Percentiles rank a stretch among this genome's conserved stretches.
Evolutionary conservation across 2,113 vertebrate genomes (phyloP).

Genomic region (Copsychus sechellarum): DNA sequence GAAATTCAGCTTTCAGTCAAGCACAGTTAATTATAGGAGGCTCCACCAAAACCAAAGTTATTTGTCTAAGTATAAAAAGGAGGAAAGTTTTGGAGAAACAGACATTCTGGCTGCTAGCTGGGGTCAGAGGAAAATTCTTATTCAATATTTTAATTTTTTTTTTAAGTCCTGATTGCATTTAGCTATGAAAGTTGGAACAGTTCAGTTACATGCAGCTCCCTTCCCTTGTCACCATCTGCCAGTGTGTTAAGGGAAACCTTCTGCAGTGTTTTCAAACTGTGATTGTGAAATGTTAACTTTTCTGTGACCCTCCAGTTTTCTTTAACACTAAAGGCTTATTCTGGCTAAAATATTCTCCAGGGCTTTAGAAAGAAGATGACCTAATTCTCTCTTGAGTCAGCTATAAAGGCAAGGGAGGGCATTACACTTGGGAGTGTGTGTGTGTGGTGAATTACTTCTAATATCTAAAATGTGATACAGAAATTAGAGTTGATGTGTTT

Average conservation of each 20-base stretch:
- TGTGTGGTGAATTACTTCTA: neutral
- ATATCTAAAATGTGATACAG: neutral
- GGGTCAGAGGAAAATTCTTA: neutral
- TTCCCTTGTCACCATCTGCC: neutral
- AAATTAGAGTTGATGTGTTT: neutral
- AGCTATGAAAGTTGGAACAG: neutral
- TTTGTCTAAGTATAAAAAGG: neutral
- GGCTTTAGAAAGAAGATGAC: neutral
- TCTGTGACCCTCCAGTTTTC: neutral
- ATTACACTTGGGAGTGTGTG: neutral
- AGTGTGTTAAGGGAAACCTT: neutral
- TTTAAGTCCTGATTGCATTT: neutral
- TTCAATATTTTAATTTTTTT: neutral
- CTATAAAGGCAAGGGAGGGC: neutral
- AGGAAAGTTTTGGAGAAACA: neutral
- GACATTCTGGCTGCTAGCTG: neutral
- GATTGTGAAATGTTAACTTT: conserved; percentile 24
- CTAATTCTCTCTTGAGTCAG: neutral
- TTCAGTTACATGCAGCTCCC: neutral
- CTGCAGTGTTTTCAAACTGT: neutral
- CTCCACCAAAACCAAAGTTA: conserved; percentile 27
- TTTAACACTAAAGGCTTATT: neutral
- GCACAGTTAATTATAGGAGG: conserved; percentile 3
- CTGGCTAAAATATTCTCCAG: neutral
- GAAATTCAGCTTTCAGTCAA: conserved; percentile 17